Conservation (phyloP, 2,113 vertebrate species). For the Damaliscus lunatus region DNA sequence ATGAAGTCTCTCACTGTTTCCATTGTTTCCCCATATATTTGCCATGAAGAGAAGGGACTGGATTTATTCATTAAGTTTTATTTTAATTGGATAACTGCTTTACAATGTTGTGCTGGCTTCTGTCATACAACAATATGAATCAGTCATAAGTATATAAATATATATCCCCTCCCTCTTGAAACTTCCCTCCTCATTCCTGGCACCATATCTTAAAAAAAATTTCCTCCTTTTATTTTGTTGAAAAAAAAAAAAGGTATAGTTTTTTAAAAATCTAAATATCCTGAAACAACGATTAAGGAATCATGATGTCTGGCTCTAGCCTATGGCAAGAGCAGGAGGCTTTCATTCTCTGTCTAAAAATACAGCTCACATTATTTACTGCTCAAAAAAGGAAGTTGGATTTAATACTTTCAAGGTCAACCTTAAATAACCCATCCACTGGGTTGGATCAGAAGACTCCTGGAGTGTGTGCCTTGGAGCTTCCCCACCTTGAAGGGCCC, state of each 20-base stretch:
- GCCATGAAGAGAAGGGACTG: neutral
- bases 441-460: neutral
- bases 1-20: neutral
- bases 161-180: neutral
- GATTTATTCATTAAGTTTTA: neutral
- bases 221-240: neutral
- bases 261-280: neutral
- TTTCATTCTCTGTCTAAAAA: neutral
- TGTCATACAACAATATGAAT: neutral
- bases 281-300: neutral
- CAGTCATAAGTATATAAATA: neutral
- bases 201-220: neutral
- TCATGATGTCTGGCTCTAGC: neutral
- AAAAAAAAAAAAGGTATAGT: neutral
- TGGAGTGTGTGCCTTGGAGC: neutral
- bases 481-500: neutral
- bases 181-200: neutral
- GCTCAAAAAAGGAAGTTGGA: neutral
- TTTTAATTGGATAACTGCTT: neutral
- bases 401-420: neutral
- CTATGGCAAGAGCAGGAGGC: neutral
- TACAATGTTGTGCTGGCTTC: neutral
- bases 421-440: conserved; percentile 43
- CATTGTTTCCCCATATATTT: neutral
- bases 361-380: neutral